These are phyloP conservation scores for Oenanthe melanoleuca DNA, from an alignment of 2,113 vertebrate species.

Conservation along the genomic window DNA sequence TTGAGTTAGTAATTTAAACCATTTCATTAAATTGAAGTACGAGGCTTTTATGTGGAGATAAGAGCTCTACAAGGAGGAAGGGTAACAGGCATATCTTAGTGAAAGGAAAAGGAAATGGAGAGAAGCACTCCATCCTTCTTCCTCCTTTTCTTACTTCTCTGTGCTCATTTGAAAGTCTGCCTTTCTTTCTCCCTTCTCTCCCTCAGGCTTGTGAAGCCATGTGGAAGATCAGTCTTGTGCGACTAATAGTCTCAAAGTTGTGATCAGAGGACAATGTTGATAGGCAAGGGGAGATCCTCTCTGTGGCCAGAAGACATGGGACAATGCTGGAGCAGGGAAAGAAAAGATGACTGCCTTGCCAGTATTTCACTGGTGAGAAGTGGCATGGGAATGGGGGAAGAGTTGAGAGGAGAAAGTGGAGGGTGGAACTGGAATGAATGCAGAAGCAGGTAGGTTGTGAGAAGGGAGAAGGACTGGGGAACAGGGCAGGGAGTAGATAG, in stretches of 20 bases:
- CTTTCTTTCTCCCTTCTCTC: not conserved
- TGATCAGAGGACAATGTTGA: not conserved
- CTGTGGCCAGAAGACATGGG: not conserved
- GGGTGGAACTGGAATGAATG: not conserved
- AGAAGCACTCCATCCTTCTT: not conserved
- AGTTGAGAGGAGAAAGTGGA: not conserved
- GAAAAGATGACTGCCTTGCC: not conserved
- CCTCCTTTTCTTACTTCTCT: not conserved
- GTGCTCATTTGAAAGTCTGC: not conserved
- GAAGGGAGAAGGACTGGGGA: not conserved
- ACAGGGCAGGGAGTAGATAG: not conserved
- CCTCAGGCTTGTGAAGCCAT: not conserved
- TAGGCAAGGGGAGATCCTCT: not conserved
- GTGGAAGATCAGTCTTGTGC: fast-evolving
- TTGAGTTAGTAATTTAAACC: not conserved
- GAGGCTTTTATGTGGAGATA: not conserved
- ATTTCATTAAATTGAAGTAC: not conserved
- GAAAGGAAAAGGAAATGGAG: not conserved
- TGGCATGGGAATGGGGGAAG: not conserved
- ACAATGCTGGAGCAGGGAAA: not conserved
- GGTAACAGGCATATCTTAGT: not conserved
- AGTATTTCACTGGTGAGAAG: not conserved
- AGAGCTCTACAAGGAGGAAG: fast-evolving
- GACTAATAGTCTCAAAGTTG: not conserved
- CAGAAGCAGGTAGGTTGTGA: not conserved